These are phyloP conservation scores for Struthidea cinerea DNA, from an alignment of 2,113 vertebrate genomes.

Conservation along the genomic window DNA sequence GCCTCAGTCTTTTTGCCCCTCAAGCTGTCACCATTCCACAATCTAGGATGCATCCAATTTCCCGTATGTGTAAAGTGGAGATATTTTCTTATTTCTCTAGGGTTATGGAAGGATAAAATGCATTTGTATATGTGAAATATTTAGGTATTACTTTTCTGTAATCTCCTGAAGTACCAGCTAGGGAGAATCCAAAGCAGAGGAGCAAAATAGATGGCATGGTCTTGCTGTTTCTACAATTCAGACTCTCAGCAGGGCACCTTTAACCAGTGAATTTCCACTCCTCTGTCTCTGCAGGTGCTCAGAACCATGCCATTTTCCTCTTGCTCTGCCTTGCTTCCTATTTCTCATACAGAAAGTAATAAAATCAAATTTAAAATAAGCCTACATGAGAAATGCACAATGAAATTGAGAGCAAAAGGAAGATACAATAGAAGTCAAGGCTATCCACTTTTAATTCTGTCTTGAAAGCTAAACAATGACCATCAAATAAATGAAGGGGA, in stretches of 20 bases:
- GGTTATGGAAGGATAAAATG: neutral
- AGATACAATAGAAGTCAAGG: neutral
- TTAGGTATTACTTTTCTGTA: neutral
- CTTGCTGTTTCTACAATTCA: constrained; percentile 12
- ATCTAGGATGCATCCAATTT: neutral
- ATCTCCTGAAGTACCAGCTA: neutral
- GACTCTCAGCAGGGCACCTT: neutral
- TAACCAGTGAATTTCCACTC: constrained; percentile 8
- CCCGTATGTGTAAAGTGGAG: neutral
- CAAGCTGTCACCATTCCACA: neutral
- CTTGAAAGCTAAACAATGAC: neutral
- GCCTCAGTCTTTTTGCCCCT: neutral
- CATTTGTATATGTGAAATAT: neutral
- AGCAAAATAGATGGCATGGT: neutral
- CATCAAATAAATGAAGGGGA: neutral
- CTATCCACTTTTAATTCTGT: neutral
- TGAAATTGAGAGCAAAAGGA: neutral
- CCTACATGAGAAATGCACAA: neutral
- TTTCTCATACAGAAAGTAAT: neutral
- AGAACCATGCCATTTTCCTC: neutral
- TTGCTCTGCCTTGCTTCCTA: neutral
- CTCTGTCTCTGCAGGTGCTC: neutral
- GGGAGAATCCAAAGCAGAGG: neutral
- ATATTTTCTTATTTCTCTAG: neutral
- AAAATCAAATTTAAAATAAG: neutral